Base-by-base conservation (phyloP, 1,140 invertebrate species). In the Neodiprion virginianus region DNA sequence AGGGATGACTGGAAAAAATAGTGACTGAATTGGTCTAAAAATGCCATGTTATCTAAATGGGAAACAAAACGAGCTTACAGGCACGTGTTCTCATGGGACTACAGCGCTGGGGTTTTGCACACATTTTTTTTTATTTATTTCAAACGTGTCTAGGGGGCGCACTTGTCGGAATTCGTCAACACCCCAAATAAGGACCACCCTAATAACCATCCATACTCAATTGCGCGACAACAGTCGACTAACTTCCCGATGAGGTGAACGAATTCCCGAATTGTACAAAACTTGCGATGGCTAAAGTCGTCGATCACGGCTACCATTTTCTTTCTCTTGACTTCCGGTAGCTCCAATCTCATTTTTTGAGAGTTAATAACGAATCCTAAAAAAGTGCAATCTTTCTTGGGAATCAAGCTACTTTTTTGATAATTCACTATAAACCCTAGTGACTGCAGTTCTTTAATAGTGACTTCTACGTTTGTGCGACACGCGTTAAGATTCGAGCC, bases 351-450 rank as follows among this genome's bases (percentile, higher is more conserved):
- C 76, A 81, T 79, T 21, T 65, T 66, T 14, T 67, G 4, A n/a
- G 77, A 77, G 49, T 82, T 49, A 14, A 79, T 75, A 53, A 76
- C 69, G 67, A 80, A 80, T 9, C 79, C 80, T 73, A 81, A 73
- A 75, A 76, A 83, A 75, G 72, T 74, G 65, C 72, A 74, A n/a
- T 17, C 53, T 53, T 72, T 75, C 2, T 50, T 12, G 28, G 82
- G 80, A 49, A 67, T 69, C 8, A 79, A 53, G 7, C 72, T 49
- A 72, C 77, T 80, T 70, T 83, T 82, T 66, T 75, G 23, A 10
- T 47, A 7, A 77, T 84, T 84, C 10, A 82, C 73, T 47, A 79
- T 21, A 75, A 81, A 79, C 1, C 77, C 78, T 74, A 79, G 28
- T 0, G 12, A 11, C 74, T 78, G 14, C 67, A 79, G 49, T 11